phyloP scores from a whole-genome alignment of 2,797 vertebrate species.

The Sphenodon punctatus region DNA sequence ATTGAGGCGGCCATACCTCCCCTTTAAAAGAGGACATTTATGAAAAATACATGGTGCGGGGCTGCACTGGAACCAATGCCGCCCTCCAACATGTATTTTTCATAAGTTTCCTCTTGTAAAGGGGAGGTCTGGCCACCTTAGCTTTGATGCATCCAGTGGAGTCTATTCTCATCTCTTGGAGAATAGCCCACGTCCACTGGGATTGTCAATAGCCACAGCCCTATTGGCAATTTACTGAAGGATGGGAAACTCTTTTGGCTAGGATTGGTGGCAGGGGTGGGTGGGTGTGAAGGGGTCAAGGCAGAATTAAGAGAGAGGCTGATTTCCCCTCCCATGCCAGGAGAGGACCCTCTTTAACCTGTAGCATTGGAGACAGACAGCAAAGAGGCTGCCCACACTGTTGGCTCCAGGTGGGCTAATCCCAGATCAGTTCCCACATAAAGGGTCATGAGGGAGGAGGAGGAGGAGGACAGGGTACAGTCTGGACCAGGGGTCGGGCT shows the following conservation, averaged over 20 bases:
- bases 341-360: background rate
- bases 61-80: too few relatives aligned
- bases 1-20: too few relatives aligned
- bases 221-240: background rate
- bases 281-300: background rate
- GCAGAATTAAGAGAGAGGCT: background rate
- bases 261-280: background rate
- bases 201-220: fast-evolving
- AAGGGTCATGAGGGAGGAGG: background rate
- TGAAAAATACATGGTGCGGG: too few relatives aligned
- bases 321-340: background rate
- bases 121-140: too few relatives aligned
- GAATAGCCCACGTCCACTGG: background rate
- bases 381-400: background rate
- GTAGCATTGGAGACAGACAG: background rate
- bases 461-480: background rate
- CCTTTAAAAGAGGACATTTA: too few relatives aligned
- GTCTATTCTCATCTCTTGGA: background rate
- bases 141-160: background rate
- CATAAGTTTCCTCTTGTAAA: too few relatives aligned
- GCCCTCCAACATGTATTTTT: too few relatives aligned
- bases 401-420: background rate
- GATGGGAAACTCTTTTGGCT: background rate
- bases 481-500: background rate
- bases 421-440: background rate